Base-by-base conservation (phyloP, 1,140 invertebrate genomes). In the Radopholus similis region DNA sequence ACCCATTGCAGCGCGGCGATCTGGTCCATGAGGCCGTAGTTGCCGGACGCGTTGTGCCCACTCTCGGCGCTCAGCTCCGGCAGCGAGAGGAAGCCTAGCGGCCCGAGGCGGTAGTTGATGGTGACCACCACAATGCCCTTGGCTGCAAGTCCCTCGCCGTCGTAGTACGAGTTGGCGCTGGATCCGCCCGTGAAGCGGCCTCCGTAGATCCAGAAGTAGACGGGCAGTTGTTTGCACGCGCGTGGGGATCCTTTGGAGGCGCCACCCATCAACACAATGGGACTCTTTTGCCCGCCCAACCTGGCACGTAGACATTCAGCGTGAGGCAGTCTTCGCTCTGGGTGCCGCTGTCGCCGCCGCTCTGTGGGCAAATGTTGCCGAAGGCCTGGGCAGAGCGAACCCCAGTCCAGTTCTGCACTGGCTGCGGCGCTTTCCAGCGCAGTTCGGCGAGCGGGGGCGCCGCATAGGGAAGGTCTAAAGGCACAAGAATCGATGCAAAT, bases 241-340 rank as follows among this genome's bases (percentile, higher is more conserved):
- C 13, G 9, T 15, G 8, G n/a, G 15, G 15, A 9, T 30, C 5
- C 34, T 15, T 6, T 21, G 15, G 92, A 92, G 28, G 47, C 11
- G 13, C 8, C 30, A 6, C 23, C 47, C 26, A 21, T 49, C 21
- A 49, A 49, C 21, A 21, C 26, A 49, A 6, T n/a, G n/a, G n/a
- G n/a, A n/a, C n/a, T n/a, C n/a, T n/a, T n/a, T n/a, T n/a, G n/a
- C n/a, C n/a, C n/a, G n/a, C n/a, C n/a, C n/a, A n/a, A n/a, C n/a
- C n/a, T n/a, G 28, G 3, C 70, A 88, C 80, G 83, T 85, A 87
- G 0, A 97, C 90, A 83, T 93, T 96, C 49, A 96, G 86, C 83
- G 94, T 95, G n/a, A 97, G 88, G 83, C 94, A 97, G 84, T 97
- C 93, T 86, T 97, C 94, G 4, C 28, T 32, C 0, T 34, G 28